These are phyloP conservation scores for Macroglossus sobrinus DNA, from an alignment of 2,113 vertebrate genomes.

Conservation along the genomic window DNA sequence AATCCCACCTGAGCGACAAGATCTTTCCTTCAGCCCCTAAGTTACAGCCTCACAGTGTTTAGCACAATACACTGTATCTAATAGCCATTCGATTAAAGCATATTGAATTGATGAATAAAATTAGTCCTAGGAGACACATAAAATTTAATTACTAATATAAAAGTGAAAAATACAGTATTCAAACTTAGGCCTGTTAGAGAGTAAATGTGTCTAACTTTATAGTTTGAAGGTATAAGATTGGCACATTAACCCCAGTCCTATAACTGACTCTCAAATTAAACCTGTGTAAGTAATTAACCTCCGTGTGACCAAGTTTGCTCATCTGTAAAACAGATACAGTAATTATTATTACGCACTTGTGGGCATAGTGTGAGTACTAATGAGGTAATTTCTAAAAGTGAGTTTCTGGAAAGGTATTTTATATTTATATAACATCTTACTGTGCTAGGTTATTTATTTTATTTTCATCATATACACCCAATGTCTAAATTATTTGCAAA, in stretches of 20 bases:
- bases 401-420: background rate
- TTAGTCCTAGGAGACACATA: background rate
- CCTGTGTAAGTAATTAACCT: constrained; percentile 60
- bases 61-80: background rate
- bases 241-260: background rate
- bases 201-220: background rate
- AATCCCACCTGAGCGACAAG: background rate
- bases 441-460: background rate
- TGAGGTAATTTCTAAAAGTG: constrained; percentile 18
- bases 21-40: background rate
- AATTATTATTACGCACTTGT: constrained; percentile 1
- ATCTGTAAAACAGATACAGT: constrained; percentile 42
- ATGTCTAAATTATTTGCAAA: background rate
- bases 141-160: background rate
- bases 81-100: background rate
- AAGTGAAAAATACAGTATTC: background rate
- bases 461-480: background rate
- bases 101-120: background rate
- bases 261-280: constrained; percentile 26
- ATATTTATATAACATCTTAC: background rate
- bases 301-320: constrained; percentile 34
- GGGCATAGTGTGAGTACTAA: constrained; percentile 18
- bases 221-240: background rate
- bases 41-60: background rate
- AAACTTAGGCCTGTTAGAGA: background rate